phyloP scores from a whole-genome alignment of 1,140 invertebrate species.

The Apis laboriosa region DNA sequence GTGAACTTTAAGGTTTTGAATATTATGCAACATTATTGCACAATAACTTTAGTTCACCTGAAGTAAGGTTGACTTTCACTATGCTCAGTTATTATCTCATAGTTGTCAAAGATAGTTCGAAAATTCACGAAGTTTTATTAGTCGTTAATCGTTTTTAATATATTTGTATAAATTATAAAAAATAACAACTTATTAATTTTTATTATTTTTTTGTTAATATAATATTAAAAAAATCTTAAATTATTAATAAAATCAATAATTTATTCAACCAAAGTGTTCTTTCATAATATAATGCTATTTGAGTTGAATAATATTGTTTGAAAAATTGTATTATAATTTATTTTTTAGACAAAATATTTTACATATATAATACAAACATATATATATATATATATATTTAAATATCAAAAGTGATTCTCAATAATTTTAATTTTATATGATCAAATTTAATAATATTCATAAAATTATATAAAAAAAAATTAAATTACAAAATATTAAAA shows the following conservation, averaged over 20 bases:
- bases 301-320: background rate
- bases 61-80: conserved; percentile 70
- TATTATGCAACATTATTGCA: conserved; percentile 66
- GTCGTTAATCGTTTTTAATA: background rate
- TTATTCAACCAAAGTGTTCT: conserved; percentile 2
- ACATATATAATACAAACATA: no score
- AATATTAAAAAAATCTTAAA: background rate
- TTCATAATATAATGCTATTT: background rate
- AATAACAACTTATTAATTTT: conserved; percentile 12
- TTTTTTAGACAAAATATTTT: background rate
- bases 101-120: conserved; percentile 51
- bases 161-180: background rate
- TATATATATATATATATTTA: background rate
- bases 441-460: background rate
- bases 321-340: background rate
- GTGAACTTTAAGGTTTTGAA: conserved; percentile 56
- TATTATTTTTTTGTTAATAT: conserved; percentile 2
- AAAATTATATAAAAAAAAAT: background rate
- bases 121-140: conserved; percentile 22
- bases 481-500: background rate
- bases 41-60: conserved; percentile 58
- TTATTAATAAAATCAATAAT: conserved; percentile 10
- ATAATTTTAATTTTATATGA: background rate
- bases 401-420: background rate
- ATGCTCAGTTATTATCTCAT: conserved; percentile 68